These are phyloP conservation scores for Mastomys natalensis DNA, from an alignment of 2,113 vertebrate genomes.

Conservation along the genomic window DNA sequence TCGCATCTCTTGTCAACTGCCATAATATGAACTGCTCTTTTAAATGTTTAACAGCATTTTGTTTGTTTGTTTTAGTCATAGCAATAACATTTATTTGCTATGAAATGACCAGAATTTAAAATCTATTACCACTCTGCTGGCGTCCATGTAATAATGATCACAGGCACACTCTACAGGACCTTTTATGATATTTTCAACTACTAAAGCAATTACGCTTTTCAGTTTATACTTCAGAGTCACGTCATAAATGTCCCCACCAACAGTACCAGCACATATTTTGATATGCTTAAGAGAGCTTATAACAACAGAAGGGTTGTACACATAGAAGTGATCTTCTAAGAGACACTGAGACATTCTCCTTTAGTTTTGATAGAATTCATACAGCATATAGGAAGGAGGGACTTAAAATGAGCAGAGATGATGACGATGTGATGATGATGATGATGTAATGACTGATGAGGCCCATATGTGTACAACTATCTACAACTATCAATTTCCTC, in stretches of 20 bases:
- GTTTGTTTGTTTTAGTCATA: slow-evolving; percentile 38
- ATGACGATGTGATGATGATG: not conserved
- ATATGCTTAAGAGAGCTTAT: not conserved
- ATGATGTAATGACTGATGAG: not conserved
- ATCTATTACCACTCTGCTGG: slow-evolving; percentile 22
- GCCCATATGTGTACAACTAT: not conserved
- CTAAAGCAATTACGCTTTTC: not conserved
- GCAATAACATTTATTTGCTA: slow-evolving; percentile 53
- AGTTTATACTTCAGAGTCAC: slow-evolving; percentile 35
- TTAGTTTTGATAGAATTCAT: slow-evolving; percentile 24
- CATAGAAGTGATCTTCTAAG: not conserved
- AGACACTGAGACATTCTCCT: not conserved
- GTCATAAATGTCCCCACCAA: slow-evolving; percentile 38
- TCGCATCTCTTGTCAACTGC: not conserved
- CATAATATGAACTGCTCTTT: not conserved
- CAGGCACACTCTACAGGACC: not conserved
- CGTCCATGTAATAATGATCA: not conserved
- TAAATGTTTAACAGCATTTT: slow-evolving; percentile 53
- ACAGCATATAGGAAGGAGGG: not conserved
- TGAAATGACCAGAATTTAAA: slow-evolving; percentile 61
- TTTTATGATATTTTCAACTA: slow-evolving; percentile 22
- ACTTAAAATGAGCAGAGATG: not conserved
- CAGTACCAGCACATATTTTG: not conserved
- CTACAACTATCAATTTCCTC: not conserved
- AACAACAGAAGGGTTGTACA: not conserved